Base-by-base conservation (phyloP, 2,113 vertebrate species). In the Callorhinus ursinus region DNA sequence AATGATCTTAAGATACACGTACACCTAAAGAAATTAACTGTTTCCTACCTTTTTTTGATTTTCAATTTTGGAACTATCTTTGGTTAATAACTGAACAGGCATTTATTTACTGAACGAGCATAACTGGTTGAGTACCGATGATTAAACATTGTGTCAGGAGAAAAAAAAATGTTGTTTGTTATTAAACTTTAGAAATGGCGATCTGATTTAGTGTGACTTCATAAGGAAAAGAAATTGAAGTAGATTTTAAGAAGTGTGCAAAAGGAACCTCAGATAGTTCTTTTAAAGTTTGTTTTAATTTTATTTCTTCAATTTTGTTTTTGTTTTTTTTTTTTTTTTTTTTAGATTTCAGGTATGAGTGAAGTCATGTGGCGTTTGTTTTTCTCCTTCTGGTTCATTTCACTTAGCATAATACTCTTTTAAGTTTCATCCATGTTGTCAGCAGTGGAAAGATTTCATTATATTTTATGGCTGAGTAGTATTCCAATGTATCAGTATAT, bases 171-270 rank as follows among this genome's bases (percentile, higher is more conserved):
- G 61, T 82, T 72, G 31, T 11, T 82, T 88, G n/a, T 46, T 74
- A 65, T 39, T 79, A 74, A 79, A 72, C 15, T 49, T 85, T 65
- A 76, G 18, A 59, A 81, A 59, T 93, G 49, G 22, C 26, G 67
- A 72, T 87, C 24, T 76, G 39, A 82, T 86, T 89, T 67, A 90
- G 46, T 42, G 26, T 88, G 81, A 57, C 26, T 76, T 81, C 13
- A 31, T 93, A 65, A 95, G 42, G 71, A 80, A 86, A 85, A 39
- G 11, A 55, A 74, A 81, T 57, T 77, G 84, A 88, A 95, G 67
- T 36, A 72, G 31, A n/a, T 76, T 84, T 93, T 93, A 89, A 77
- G 77, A 55, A 72, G 11, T 22, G 36, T 49, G 4, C 19, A 4
- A 86, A 85, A 55, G 28, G 55, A 88, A 28, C 72, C 57, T 90